Evolutionary conservation across 2,888 invertebrate genomes (phyloP).

Genomic region (Lithophane semibrunnea): DNA sequence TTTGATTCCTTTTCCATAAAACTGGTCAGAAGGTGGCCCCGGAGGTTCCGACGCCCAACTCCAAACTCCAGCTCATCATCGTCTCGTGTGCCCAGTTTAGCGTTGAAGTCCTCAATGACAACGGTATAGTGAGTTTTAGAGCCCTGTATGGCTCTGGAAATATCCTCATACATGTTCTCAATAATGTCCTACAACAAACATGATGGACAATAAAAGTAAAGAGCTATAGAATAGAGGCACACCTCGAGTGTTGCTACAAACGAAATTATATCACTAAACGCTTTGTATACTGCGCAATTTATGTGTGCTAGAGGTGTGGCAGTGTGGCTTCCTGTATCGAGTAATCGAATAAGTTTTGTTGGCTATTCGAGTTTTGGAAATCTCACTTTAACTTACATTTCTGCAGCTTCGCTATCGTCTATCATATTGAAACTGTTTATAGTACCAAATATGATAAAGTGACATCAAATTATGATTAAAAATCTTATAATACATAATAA

Average conservation of each 20-base stretch:
- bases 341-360: constrained; percentile 22
- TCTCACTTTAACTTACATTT: neutral
- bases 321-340: constrained; percentile 41
- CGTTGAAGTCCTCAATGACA: no score
- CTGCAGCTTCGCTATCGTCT: neutral
- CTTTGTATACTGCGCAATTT: constrained; percentile 53
- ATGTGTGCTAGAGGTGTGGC: constrained; percentile 47
- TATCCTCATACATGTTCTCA: constrained; percentile 25
- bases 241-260: constrained; percentile 60
- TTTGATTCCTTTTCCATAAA: no score
- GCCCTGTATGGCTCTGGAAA: no score
- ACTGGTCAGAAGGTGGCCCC: no score
- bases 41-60: no score
- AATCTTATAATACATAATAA: neutral
- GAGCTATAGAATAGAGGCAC: constrained; percentile 51
- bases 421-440: neutral
- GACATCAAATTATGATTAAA: neutral
- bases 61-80: no score
- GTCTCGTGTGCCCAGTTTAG: no score
- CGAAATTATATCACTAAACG: constrained; percentile 65
- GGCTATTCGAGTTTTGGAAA: constrained; percentile 1
- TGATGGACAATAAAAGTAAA: constrained; percentile 51
- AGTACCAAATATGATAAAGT: neutral
- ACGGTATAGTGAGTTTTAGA: no score
- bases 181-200: constrained; percentile 41